A percentile compares a stretch with the other conserved stretches of the same genome.
phyloP scores from a whole-genome alignment of 2,113 vertebrate genomes.

The Cottus gobio region DNA sequence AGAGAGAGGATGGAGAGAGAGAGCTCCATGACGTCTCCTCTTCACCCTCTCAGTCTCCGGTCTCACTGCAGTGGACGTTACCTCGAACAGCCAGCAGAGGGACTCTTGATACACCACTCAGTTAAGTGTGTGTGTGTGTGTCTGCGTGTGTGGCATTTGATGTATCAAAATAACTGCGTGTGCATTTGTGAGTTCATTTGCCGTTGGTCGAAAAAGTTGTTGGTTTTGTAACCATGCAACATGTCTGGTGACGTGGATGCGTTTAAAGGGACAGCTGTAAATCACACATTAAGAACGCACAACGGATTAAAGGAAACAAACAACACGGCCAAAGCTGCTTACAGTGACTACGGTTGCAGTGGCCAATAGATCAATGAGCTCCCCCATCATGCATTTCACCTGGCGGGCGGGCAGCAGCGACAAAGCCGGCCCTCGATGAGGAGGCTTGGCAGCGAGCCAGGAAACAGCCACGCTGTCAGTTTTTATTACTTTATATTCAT shows the following conservation, averaged over 20 bases:
- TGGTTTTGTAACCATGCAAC: background rate
- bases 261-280: background rate
- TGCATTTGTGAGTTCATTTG: constrained; percentile 14
- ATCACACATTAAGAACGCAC: background rate
- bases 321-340: too few species aligned
- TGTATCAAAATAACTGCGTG: constrained; percentile 21
- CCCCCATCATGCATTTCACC: too few species aligned
- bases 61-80: constrained; percentile 67
- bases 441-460: background rate
- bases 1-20: background rate
- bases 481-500: background rate
- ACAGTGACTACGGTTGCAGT: too few species aligned
- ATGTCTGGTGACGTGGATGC: background rate
- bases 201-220: constrained; percentile 3
- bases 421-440: too few species aligned
- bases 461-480: background rate
- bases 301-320: background rate
- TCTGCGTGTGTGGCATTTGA: constrained; percentile 18
- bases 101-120: constrained; percentile 56
- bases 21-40: constrained; percentile 42
- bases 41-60: constrained; percentile 9
- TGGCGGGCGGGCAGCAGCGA: too few species aligned
- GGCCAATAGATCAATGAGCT: too few species aligned
- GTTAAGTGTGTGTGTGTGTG: background rate
- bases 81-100: constrained; percentile 64